Evolutionary conservation across 2,797 vertebrate species (phyloP).

Genomic region (Delichon dasypus): DNA sequence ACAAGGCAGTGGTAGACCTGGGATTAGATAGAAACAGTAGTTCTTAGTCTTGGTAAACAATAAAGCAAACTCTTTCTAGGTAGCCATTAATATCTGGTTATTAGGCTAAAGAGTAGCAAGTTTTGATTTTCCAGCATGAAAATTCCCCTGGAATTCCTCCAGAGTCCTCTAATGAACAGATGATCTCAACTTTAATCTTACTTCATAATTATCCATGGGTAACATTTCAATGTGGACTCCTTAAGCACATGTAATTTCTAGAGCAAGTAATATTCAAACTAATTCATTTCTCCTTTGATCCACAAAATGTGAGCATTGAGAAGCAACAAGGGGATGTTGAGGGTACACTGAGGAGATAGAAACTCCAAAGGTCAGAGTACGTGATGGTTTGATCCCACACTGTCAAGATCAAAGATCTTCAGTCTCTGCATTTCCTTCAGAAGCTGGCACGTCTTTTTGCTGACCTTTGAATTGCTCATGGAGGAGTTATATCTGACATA

Average conservation of each 20-base stretch:
- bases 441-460: background rate
- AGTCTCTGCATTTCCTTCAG: background rate
- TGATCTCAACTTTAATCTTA: slow-evolving; percentile 41
- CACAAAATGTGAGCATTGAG: background rate
- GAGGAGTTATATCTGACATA: background rate
- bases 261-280: background rate
- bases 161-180: slow-evolving; percentile 21
- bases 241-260: background rate
- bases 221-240: background rate
- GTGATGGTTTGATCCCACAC: background rate
- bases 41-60: background rate
- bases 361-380: background rate
- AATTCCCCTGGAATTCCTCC: slow-evolving; percentile 52
- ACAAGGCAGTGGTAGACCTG: background rate
- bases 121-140: slow-evolving; percentile 47
- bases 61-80: slow-evolving; percentile 1
- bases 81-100: slow-evolving; percentile 1
- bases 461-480: background rate
- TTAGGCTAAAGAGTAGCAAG: slow-evolving; percentile 7
- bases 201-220: slow-evolving; percentile 4
- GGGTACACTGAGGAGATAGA: background rate
- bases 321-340: background rate
- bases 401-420: slow-evolving; percentile 8
- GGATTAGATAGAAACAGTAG: slow-evolving; percentile 2
- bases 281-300: slow-evolving; percentile 19